phyloP scores from a whole-genome alignment of 2,113 vertebrate genomes.

The Puffinus mauretanicus region DNA sequence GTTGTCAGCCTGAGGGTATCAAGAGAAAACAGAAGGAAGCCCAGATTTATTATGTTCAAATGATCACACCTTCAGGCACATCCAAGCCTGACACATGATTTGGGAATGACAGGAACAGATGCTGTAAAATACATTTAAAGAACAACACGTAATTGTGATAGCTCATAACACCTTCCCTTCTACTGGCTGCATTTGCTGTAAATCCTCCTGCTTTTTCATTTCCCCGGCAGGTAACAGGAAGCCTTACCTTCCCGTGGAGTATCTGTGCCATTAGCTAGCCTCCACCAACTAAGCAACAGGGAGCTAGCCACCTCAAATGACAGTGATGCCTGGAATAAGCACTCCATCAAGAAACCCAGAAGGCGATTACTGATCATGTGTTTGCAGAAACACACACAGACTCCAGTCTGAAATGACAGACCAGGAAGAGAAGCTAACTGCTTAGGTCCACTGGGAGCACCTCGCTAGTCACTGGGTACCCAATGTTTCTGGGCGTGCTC shows the following conservation, averaged over 20 bases:
- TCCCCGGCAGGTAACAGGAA: background rate
- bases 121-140: background rate
- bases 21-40: constrained; percentile 10
- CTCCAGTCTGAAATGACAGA: background rate
- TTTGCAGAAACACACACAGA: background rate
- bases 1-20: background rate
- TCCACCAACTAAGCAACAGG: background rate
- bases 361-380: background rate
- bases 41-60: background rate
- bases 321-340: background rate
- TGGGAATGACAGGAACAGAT: background rate
- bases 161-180: background rate
- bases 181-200: background rate
- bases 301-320: background rate
- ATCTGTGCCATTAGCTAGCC: background rate
- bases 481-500: background rate
- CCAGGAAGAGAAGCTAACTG: background rate
- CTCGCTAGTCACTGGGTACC: background rate
- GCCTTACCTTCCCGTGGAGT: background rate
- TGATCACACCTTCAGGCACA: background rate
- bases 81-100: background rate
- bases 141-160: background rate
- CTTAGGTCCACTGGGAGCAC: background rate
- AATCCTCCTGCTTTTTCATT: background rate
- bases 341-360: background rate